Base-by-base conservation (phyloP, 2,113 vertebrate genomes). In the Rhombomys opimus region DNA sequence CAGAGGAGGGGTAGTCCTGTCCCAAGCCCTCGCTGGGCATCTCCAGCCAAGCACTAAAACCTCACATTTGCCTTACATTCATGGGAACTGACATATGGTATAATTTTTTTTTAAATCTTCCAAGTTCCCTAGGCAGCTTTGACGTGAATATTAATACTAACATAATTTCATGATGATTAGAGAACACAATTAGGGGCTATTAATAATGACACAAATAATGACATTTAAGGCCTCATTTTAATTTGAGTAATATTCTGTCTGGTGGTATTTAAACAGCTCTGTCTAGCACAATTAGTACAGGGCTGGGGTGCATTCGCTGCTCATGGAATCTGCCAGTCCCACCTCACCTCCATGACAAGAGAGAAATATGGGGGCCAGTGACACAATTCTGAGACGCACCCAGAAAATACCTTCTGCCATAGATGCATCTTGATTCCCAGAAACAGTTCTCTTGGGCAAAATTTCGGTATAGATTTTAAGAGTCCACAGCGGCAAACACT, bases 191-290 rank as follows among this genome's bases (percentile, higher is more conserved):
- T 99, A 99, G 97, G 98, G 98, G 98, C 98, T 99, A 99, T 99
- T 99, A 99, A 99, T 99, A 99, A 99, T 99, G 99, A 99, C 99
- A 99, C 98, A 99, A 99, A 99, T 99, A 99, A 99, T 98, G 98
- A 99, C 99, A 99, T 99, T 99, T 99, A 98, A 98, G 98, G 98
- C 98, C 98, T 98, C 98, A 96, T 99, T 99, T 99, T 98, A 98
- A 95, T 98, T 98, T 98, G 98, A 98, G 98, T 98, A 99, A 98
- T 98, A 98, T 98, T 98, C 98, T 98, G 98, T 98, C 98, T 98
- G 98, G 98, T 98, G 98, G 98, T 98, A 98, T 99, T 99, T 98
- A 98, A 98, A 97, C 98, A 98, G 98, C 97, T 97, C 98, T 98
- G 98, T 98, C 99, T 98, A 94, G 98, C 97, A 97, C 98, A 98